Evolutionary conservation across 2,888 invertebrate species (phyloP).

Genomic region (Anagyrus pseudococci): DNA sequence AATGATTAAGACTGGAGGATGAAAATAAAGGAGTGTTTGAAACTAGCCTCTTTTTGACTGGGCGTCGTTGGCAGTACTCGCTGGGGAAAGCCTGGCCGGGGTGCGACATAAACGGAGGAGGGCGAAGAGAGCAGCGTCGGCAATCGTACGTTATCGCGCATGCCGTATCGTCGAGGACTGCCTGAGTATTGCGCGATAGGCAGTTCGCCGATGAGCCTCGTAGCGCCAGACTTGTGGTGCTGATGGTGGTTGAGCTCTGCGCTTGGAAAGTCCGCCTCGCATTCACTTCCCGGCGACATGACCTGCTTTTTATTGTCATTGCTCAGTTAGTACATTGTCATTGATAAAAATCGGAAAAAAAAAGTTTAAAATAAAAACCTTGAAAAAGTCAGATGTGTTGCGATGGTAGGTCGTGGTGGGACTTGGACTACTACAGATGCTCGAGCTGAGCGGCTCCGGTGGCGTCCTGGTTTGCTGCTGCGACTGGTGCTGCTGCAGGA

Average conservation of each 20-base stretch:
- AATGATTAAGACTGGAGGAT: background rate
- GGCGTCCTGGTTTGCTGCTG: conserved; percentile 50
- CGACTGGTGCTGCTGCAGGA: conserved; percentile 20
- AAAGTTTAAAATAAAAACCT: conserved; percentile 49
- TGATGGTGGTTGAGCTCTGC: conserved; percentile 57
- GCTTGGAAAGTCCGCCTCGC: conserved; percentile 55
- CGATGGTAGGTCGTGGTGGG: conserved; percentile 59
- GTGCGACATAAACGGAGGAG: conserved; percentile 72
- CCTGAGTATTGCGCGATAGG: conserved; percentile 95
- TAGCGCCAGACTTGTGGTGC: conserved; percentile 41
- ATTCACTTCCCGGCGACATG: conserved; percentile 56
- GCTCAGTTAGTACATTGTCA: background rate
- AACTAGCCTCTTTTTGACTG: conserved; percentile 55
- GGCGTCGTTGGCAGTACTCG: conserved; percentile 63
- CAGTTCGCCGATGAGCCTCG: conserved; percentile 79
- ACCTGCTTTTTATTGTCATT: conserved; percentile 45
- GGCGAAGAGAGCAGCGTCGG: conserved; percentile 70
- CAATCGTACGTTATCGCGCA: conserved; percentile 65
- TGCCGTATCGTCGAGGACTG: conserved; percentile 85
- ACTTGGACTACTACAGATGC: conserved; percentile 59
- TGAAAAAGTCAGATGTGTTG: conserved; percentile 63
- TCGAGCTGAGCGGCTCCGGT: conserved; percentile 57
- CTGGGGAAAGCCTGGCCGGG: conserved; percentile 89
- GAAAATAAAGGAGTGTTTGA: background rate
- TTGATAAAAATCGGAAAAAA: too few species aligned